These are phyloP conservation scores for Tetraneura akinire DNA, from an alignment of 1,140 invertebrate species.

Conservation along the genomic window DNA sequence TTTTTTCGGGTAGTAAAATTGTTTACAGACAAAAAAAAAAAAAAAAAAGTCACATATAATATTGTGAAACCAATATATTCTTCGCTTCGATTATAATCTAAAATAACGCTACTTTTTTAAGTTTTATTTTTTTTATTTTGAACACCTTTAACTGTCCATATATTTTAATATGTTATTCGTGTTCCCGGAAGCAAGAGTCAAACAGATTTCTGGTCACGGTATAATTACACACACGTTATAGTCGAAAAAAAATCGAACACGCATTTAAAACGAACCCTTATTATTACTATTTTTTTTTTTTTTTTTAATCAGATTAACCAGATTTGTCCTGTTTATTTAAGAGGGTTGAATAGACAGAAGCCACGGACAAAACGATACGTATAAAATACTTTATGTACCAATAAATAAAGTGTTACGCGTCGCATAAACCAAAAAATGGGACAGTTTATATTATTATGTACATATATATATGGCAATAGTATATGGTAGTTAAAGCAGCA, in stretches of 20 bases:
- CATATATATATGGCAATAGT: background rate
- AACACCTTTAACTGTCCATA: no score
- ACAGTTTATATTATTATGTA: background rate
- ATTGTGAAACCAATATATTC: no score
- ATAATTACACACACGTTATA: background rate
- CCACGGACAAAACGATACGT: background rate
- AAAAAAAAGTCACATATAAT: no score
- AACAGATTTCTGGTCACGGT: slow-evolving; percentile 32
- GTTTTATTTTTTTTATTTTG: no score
- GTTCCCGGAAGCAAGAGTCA: slow-evolving; percentile 46
- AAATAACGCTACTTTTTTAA: no score
- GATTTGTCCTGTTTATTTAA: background rate
- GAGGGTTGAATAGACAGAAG: slow-evolving; percentile 42
- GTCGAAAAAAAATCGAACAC: background rate
- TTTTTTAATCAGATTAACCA: slow-evolving; percentile 21
- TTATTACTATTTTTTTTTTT: background rate
- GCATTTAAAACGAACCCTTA: slow-evolving; percentile 33
- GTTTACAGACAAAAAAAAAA: no score
- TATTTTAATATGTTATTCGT: background rate
- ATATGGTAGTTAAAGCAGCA: slow-evolving; percentile 9
- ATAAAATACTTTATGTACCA: slow-evolving; percentile 32
- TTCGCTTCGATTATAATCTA: no score
- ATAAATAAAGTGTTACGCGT: slow-evolving; percentile 40
- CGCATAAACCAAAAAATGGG: slow-evolving; percentile 26
- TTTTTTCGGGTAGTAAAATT: no score